Evolutionary conservation across 2,888 invertebrate species (phyloP).

Genomic region (Seladonia tumulorum): DNA sequence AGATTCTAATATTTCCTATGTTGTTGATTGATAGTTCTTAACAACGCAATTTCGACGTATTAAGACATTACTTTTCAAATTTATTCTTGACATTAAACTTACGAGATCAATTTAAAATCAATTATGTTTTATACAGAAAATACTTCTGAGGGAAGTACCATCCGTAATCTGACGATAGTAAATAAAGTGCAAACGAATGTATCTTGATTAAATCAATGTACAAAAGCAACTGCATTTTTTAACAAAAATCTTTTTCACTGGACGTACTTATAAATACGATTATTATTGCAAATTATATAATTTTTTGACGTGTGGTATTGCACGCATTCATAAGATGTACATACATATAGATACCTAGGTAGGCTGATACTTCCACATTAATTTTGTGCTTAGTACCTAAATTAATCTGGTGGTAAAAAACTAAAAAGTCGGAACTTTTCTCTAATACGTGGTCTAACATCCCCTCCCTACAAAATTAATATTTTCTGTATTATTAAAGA

Average conservation of each 20-base stretch:
- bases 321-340: conserved; percentile 57
- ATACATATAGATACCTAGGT: conserved; percentile 57
- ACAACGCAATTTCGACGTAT: conserved; percentile 29
- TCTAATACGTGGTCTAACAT: conserved; percentile 96
- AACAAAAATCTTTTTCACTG: conserved; percentile 16
- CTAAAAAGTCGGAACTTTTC: conserved; percentile 96
- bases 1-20: conserved; percentile 47
- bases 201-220: not conserved
- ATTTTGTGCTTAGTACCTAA: conserved; percentile 58
- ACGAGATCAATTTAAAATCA: conserved; percentile 31
- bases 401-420: conserved; percentile 93
- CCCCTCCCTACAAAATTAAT: conserved; percentile 90
- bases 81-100: conserved; percentile 6
- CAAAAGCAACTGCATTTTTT: conserved; percentile 16
- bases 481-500: conserved; percentile 1
- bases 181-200: conserved; percentile 15
- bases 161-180: not conserved
- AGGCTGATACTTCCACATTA: conserved; percentile 47
- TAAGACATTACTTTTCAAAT: conserved; percentile 22
- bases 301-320: conserved; percentile 17
- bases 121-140: not conserved
- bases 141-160: not conserved
- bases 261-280: conserved; percentile 34
- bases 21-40: conserved; percentile 29
- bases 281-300: conserved; percentile 41